phyloP scores from a whole-genome alignment of 2,113 vertebrate genomes.

The Melanerpes formicivorus region DNA sequence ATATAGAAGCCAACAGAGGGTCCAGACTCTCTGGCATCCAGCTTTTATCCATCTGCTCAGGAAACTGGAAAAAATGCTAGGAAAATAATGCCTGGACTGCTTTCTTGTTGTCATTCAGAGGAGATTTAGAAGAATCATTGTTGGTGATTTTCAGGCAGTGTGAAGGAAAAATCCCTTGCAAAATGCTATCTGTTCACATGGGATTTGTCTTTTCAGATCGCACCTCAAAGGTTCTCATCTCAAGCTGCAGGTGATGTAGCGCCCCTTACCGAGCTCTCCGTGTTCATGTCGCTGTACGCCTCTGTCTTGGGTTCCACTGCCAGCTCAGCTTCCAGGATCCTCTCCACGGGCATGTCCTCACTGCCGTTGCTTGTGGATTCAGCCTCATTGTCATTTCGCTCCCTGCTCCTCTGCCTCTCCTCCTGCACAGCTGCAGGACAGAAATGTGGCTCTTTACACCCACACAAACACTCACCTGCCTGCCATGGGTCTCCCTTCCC shows the following conservation, averaged over 20 bases:
- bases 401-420: slow-evolving; percentile 92
- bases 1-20: neutral
- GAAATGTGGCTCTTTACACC: neutral
- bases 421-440: slow-evolving; percentile 89
- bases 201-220: neutral
- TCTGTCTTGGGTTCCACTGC: slow-evolving; percentile 95
- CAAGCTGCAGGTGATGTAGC: neutral
- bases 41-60: neutral
- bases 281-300: slow-evolving; percentile 79
- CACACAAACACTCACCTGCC: neutral
- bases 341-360: slow-evolving; percentile 95
- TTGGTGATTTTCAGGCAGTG: neutral
- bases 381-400: slow-evolving; percentile 86
- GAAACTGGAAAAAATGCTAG: neutral
- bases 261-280: slow-evolving; percentile 86
- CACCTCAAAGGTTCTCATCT: neutral
- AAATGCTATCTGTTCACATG: neutral
- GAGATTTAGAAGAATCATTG: neutral
- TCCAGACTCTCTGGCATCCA: neutral
- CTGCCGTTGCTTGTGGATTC: slow-evolving; percentile 83
- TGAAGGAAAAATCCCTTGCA: neutral
- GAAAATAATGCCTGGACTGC: neutral
- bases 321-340: slow-evolving; percentile 93
- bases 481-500: neutral
- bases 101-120: neutral